phyloP scores from a whole-genome alignment of 2,797 vertebrate genomes.

The Lindbergichthys nudifrons region DNA sequence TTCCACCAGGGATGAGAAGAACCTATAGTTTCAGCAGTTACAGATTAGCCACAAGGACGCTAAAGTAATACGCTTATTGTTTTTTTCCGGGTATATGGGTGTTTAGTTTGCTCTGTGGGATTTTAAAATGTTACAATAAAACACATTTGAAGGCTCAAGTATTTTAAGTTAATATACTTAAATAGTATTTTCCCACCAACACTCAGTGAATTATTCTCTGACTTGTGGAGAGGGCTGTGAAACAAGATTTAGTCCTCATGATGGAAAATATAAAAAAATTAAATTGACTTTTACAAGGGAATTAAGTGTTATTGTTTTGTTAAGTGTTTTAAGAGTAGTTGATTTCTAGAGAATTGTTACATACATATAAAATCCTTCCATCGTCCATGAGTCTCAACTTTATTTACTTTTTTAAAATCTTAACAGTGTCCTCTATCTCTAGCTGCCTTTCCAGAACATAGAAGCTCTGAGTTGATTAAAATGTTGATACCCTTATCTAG shows the following conservation, averaged over 20 bases:
- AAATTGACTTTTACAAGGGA: not conserved
- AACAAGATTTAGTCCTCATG: constrained; percentile 4
- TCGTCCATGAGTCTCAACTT: not conserved
- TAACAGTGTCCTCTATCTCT: not conserved
- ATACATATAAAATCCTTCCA: not conserved
- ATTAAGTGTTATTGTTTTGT: not conserved
- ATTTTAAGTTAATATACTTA: not conserved
- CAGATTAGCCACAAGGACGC: not conserved
- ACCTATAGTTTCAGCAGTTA: not conserved
- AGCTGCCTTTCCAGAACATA: not conserved
- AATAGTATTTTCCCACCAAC: not conserved
- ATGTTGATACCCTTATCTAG: not conserved
- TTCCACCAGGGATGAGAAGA: not conserved
- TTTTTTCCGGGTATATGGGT: not conserved
- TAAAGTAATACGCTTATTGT: not conserved
- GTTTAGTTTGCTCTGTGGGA: not conserved
- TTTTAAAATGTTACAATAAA: not conserved
- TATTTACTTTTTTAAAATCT: not conserved
- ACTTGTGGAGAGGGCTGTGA: not conserved
- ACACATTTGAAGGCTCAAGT: not conserved
- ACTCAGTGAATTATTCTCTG: not conserved
- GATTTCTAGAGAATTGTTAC: not conserved
- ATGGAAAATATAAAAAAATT: constrained; percentile 2
- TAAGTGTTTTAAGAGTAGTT: not conserved
- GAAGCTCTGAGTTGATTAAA: not conserved